Percentiles rank a stretch among this genome's conserved stretches.
These are phyloP conservation scores for Saturnia pavonia DNA, from an alignment of 2,888 invertebrate genomes.

Conservation along the genomic window DNA sequence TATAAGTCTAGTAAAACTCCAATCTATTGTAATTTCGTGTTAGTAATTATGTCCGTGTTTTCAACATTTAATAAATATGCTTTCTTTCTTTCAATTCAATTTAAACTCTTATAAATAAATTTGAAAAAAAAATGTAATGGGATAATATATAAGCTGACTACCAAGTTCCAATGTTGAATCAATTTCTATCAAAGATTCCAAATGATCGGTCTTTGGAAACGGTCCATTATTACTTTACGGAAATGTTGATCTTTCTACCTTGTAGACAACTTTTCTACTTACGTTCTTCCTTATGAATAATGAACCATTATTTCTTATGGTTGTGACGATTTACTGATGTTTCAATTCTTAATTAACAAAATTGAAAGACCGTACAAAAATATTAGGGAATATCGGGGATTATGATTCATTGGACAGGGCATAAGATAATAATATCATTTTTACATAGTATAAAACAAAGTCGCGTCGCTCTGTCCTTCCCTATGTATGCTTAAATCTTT, in stretches of 20 bases:
- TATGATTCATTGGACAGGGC: too few species aligned
- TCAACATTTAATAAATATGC: too few species aligned
- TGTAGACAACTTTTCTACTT: constrained; percentile 3
- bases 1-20: too few species aligned
- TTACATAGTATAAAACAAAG: too few species aligned
- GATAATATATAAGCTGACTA: neutral
- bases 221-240: constrained; percentile 11
- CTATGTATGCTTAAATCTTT: too few species aligned
- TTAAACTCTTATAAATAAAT: neutral
- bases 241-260: constrained; percentile 10
- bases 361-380: neutral
- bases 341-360: neutral
- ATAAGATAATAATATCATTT: too few species aligned
- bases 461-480: too few species aligned
- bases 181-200: neutral
- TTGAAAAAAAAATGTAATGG: neutral
- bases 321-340: neutral
- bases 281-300: constrained; percentile 1
- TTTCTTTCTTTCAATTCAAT: too few species aligned
- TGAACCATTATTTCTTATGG: neutral
- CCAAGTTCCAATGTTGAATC: neutral
- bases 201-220: constrained; percentile 8
- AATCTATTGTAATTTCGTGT: too few species aligned
- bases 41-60: too few species aligned
- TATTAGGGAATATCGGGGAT: too few species aligned